Conservation (phyloP, 2,888 invertebrate genomes). For the Hypercompe scribonia region DNA sequence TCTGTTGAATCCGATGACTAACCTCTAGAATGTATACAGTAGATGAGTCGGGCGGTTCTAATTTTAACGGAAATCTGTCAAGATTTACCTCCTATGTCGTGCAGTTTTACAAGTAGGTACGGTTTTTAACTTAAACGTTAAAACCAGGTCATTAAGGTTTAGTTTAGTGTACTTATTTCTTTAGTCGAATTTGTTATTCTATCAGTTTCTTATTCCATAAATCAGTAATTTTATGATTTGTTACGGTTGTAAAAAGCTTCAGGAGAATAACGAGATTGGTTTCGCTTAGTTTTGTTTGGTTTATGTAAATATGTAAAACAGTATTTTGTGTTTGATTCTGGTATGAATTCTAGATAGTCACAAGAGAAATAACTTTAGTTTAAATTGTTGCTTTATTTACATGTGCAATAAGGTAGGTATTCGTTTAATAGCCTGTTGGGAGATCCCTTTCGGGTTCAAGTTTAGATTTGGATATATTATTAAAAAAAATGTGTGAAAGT, state of each 20-base stretch:
- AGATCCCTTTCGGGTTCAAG: no score
- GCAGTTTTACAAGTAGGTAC: background rate
- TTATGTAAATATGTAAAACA: conserved; percentile 15
- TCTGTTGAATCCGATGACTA: background rate
- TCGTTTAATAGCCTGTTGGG: background rate
- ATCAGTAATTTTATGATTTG: conserved; percentile 45
- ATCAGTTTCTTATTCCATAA: conserved; percentile 41
- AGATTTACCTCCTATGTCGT: background rate
- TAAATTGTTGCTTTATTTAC: background rate
- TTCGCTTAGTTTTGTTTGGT: conserved; percentile 20
- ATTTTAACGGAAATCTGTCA: background rate
- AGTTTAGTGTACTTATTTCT: conserved; percentile 7
- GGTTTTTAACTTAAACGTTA: conserved; percentile 17
- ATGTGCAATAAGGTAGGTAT: background rate
- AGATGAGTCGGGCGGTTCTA: background rate
- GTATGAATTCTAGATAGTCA: conserved; percentile 1
- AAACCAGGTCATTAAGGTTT: conserved; percentile 21
- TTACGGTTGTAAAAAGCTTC: conserved; percentile 20
- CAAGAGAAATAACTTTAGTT: background rate
- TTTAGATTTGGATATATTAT: no score
- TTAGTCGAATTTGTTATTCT: conserved; percentile 25
- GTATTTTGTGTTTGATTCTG: conserved; percentile 5
- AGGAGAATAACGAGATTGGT: conserved; percentile 30
- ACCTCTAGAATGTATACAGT: background rate
- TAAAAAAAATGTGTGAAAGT: no score